Evolutionary conservation across 2,797 vertebrate genomes (phyloP).

Genomic region (Gymnoscopelus microlampas): DNA sequence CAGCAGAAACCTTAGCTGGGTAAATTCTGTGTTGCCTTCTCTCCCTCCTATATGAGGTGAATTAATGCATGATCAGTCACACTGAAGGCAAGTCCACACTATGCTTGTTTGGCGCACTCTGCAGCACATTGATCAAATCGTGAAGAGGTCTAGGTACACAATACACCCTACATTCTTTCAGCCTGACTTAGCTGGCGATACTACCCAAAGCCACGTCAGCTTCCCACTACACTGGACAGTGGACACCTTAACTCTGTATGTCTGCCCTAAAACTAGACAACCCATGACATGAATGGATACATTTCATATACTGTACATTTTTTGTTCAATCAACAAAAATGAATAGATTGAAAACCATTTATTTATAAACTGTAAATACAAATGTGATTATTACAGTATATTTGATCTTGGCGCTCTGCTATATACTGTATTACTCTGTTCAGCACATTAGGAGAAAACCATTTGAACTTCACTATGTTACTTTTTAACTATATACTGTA

Average conservation of each 20-base stretch:
- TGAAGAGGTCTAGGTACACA: conserved; percentile 26
- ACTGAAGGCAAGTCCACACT: background rate
- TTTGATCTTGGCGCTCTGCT: too few relatives aligned
- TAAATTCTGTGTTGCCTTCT: background rate
- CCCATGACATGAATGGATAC: too few relatives aligned
- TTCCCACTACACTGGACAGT: background rate
- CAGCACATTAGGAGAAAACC: too few relatives aligned
- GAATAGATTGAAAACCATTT: too few relatives aligned
- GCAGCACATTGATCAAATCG: conserved; percentile 27
- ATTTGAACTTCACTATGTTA: too few relatives aligned
- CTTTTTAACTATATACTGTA: too few relatives aligned
- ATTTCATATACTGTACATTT: too few relatives aligned
- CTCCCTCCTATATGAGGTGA: background rate
- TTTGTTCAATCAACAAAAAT: too few relatives aligned
- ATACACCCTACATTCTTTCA: conserved; percentile 26
- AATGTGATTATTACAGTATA: too few relatives aligned
- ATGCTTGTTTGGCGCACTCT: conserved; percentile 13
- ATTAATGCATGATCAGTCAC: background rate
- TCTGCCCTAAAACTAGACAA: background rate
- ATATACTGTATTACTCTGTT: too few relatives aligned
- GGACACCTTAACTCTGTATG: background rate
- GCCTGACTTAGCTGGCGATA: conserved; percentile 2
- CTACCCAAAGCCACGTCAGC: conserved; percentile 6
- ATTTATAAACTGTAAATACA: too few relatives aligned
- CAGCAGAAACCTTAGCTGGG: background rate